A percentile compares a stretch with the other conserved stretches of the same genome.
Conservation (phyloP, 2,113 vertebrate genomes). For the Carassius gibelio region DNA sequence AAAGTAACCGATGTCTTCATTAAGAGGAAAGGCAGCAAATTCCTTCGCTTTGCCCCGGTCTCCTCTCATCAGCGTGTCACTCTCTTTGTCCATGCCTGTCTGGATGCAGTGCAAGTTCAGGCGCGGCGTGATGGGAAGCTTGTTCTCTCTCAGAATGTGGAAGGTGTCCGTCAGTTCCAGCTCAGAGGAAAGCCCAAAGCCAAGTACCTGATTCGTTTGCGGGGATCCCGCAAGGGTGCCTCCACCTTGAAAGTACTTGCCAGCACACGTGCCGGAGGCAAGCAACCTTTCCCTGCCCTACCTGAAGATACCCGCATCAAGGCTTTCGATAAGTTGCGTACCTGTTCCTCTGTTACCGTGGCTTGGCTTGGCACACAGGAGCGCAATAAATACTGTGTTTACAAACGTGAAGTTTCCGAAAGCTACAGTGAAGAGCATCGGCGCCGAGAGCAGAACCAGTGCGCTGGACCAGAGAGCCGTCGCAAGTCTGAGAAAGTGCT, state of each 20-base stretch:
- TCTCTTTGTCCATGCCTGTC: conserved; percentile 88
- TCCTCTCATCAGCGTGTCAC: conserved; percentile 93
- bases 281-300: conserved; percentile 91
- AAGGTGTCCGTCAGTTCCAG: conserved; percentile 91
- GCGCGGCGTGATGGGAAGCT: conserved; percentile 92
- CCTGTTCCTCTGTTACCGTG: conserved; percentile 89
- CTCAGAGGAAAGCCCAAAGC: conserved; percentile 93
- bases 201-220: conserved; percentile 89
- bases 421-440: conserved; percentile 86
- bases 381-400: conserved; percentile 96
- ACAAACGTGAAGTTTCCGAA: conserved; percentile 87
- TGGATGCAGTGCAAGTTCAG: conserved; percentile 89
- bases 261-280: conserved; percentile 85
- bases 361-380: conserved; percentile 97
- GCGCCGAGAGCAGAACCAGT: conserved; percentile 91
- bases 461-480: conserved; percentile 88
- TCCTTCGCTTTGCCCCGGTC: conserved; percentile 90
- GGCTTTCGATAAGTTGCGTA: conserved; percentile 95
- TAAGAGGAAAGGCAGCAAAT: conserved; percentile 88
- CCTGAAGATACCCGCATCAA: conserved; percentile 95
- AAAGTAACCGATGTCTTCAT: conserved; percentile 91
- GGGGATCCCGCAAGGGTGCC: conserved; percentile 89
- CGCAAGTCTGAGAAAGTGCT: conserved; percentile 95
- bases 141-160: conserved; percentile 87
- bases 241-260: conserved; percentile 90